Conservation (phyloP, 2,113 vertebrate species). For the Grallaria varia region DNA sequence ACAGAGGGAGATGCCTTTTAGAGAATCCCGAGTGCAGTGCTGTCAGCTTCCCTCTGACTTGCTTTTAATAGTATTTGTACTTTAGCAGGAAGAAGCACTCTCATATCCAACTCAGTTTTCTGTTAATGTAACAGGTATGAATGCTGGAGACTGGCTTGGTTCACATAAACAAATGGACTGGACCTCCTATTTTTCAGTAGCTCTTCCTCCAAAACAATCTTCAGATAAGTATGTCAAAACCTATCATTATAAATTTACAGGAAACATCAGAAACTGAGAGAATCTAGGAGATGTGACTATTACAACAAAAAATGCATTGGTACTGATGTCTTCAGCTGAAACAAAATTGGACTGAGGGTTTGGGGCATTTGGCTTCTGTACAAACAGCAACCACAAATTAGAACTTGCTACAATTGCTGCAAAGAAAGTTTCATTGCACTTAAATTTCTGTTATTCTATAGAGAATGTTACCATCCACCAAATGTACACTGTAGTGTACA, state of each 20-base stretch:
- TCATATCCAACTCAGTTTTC: background rate
- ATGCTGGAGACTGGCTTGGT: background rate
- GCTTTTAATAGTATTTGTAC: background rate
- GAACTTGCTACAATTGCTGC: background rate
- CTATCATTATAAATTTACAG: background rate
- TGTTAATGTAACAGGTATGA: rapidly evolving
- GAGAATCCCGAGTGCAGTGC: background rate
- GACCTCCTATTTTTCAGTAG: background rate
- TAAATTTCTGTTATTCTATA: background rate
- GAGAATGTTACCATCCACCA: background rate
- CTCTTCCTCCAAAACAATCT: background rate
- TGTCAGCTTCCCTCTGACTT: background rate
- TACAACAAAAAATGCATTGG: background rate
- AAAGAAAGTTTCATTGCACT: background rate
- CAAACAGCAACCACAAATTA: background rate
- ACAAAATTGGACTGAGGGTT: background rate
- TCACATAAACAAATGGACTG: background rate
- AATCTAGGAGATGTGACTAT: rapidly evolving
- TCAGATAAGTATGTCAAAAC: background rate
- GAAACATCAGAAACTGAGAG: background rate
- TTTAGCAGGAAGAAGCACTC: background rate
- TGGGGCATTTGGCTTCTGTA: background rate
- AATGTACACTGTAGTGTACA: rapidly evolving
- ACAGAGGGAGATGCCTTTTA: background rate
- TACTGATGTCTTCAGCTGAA: background rate